These are phyloP conservation scores for Rhynchomys soricoides DNA, from an alignment of 2,113 vertebrate species.

Conservation along the genomic window DNA sequence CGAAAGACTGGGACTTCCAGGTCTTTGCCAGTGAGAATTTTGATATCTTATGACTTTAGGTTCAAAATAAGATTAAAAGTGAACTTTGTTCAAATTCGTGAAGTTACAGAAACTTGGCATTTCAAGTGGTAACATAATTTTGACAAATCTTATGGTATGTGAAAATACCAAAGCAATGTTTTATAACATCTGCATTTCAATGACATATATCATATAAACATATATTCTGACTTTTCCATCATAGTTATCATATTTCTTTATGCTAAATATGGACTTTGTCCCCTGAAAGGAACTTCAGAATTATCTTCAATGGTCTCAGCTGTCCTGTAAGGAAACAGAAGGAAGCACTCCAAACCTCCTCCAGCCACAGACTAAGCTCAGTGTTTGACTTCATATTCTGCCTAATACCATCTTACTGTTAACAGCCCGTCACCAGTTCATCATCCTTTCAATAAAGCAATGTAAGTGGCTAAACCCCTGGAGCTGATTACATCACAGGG, in stretches of 20 bases:
- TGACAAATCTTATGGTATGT: constrained; percentile 19
- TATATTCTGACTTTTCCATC: not conserved
- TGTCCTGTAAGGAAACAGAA: not conserved
- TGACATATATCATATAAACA: not conserved
- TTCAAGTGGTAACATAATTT: constrained; percentile 53
- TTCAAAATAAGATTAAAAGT: constrained; percentile 13
- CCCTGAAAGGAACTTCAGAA: not conserved
- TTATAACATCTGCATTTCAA: not conserved
- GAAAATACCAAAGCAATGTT: not conserved
- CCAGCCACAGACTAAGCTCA: not conserved
- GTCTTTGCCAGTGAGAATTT: not conserved
- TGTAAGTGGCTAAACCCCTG: constrained; percentile 55
- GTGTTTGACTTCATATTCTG: constrained; percentile 59
- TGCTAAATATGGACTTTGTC: not conserved
- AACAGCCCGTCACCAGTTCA: constrained; percentile 40
- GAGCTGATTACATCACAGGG: constrained; percentile 70
- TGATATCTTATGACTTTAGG: not conserved
- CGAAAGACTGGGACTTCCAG: not conserved
- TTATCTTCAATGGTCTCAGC: constrained; percentile 15
- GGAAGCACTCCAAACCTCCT: not conserved
- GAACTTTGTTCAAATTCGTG: constrained; percentile 42
- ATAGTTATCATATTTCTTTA: not conserved
- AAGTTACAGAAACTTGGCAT: not conserved
- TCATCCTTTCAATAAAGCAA: constrained; percentile 68
- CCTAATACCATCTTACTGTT: constrained; percentile 61